Conservation (phyloP, 2,113 vertebrate genomes). For the Pangasianodon hypophthalmus region DNA sequence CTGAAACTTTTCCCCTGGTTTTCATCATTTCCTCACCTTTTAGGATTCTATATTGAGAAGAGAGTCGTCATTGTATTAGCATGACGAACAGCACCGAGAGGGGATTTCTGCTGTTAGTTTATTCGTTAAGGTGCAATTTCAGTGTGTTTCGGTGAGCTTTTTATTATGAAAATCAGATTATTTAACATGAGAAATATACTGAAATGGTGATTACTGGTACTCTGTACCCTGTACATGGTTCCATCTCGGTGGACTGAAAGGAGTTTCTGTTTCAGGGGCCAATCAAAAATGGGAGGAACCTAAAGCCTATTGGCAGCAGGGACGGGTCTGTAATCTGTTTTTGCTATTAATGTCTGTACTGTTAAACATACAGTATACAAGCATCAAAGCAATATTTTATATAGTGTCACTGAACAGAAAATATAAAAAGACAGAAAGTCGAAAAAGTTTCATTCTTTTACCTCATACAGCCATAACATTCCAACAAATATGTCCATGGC, state of each 20-base stretch:
- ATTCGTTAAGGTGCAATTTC: neutral
- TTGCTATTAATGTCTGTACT: neutral
- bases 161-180: neutral
- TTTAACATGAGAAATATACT: neutral
- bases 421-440: too few species aligned
- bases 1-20: constrained; percentile 10
- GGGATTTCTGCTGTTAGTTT: neutral
- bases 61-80: neutral
- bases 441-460: too few species aligned
- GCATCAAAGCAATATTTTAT: neutral
- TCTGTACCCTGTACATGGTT: neutral
- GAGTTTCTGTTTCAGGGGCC: too few species aligned
- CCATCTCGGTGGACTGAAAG: neutral
- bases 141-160: neutral
- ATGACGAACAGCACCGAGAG: neutral
- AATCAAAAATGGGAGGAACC: neutral
- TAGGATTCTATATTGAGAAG: neutral
- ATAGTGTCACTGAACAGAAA: too few species aligned
- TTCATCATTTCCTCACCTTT: constrained; percentile 4
- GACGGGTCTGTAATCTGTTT: neutral
- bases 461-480: too few species aligned
- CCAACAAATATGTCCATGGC: too few species aligned
- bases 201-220: neutral
- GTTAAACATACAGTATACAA: neutral
- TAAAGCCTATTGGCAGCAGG: neutral